Evolutionary conservation across 2,888 invertebrate genomes (phyloP).

Genomic region (Stenotaenia linearis): DNA sequence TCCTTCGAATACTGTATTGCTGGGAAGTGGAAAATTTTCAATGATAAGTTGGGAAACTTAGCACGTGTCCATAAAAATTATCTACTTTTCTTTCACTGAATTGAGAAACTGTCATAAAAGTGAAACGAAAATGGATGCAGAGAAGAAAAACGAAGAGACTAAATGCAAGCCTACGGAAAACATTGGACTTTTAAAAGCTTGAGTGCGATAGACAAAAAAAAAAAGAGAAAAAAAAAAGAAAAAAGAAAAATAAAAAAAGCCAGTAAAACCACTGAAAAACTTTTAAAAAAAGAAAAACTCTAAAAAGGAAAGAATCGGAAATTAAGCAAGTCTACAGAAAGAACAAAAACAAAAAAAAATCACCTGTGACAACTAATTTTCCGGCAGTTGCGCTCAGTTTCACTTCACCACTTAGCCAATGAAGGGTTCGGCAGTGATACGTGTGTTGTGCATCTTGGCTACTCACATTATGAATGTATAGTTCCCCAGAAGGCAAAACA

Average conservation of each 20-base stretch:
- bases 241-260: too few relatives aligned
- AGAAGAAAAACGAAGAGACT: neutral
- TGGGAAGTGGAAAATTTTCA: neutral
- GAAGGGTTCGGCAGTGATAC: conserved; percentile 89
- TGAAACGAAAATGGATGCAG: neutral
- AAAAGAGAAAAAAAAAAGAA: too few relatives aligned
- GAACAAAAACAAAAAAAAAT: conserved; percentile 49
- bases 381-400: conserved; percentile 88
- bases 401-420: conserved; percentile 85
- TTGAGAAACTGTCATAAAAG: neutral
- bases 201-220: too few relatives aligned
- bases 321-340: too few relatives aligned
- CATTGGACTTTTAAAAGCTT: too few relatives aligned
- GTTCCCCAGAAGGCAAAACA: conserved; percentile 87
- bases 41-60: neutral
- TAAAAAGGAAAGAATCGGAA: too few relatives aligned
- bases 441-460: conserved; percentile 91
- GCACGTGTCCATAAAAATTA: neutral
- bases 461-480: conserved; percentile 90
- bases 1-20: neutral
- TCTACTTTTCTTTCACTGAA: neutral
- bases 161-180: too few relatives aligned
- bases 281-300: too few relatives aligned
- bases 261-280: too few relatives aligned
- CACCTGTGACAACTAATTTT: conserved; percentile 90